Percentiles rank a stretch among this genome's conserved stretches.
These are phyloP conservation scores for Lithobates pipiens DNA, from an alignment of 2,797 vertebrate species.

Conservation along the genomic window DNA sequence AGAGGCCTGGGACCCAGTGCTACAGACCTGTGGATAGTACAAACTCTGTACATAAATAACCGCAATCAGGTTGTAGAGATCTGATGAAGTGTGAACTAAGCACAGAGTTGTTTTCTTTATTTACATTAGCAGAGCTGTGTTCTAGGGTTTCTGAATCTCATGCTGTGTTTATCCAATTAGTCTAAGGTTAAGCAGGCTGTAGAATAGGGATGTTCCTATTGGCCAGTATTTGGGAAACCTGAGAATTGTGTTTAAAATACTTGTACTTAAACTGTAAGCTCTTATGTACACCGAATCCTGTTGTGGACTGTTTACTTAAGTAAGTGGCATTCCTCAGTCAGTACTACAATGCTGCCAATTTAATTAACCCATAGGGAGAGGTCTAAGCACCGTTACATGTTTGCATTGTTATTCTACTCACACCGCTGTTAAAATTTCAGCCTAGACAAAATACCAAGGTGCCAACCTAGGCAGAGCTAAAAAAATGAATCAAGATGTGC, in stretches of 20 bases:
- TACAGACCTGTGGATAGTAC: constrained; percentile 61
- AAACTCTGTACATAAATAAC: constrained; percentile 66
- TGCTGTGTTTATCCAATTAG: constrained; percentile 70
- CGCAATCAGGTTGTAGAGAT: constrained; percentile 72
- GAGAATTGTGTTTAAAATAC: constrained; percentile 51
- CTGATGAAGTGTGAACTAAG: constrained; percentile 76
- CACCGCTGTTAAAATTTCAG: neutral
- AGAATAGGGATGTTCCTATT: constrained; percentile 30
- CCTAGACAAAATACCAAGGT: neutral
- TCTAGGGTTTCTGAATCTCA: constrained; percentile 65
- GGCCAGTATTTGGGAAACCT: constrained; percentile 17
- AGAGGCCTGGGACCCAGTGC: constrained; percentile 51
- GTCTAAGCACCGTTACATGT: constrained; percentile 2
- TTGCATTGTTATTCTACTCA: neutral
- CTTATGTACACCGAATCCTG: constrained; percentile 39
- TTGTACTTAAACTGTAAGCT: constrained; percentile 55
- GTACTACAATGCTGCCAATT: constrained; percentile 27
- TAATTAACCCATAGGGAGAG: constrained; percentile 34
- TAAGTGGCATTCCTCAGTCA: constrained; percentile 28
- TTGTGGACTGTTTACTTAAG: constrained; percentile 47
- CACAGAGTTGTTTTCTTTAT: constrained; percentile 75
- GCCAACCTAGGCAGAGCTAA: neutral
- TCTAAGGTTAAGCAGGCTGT: constrained; percentile 56
- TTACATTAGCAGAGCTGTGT: constrained; percentile 70
- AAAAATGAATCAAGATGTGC: neutral